Base-by-base conservation (phyloP, 2,888 invertebrate species). In the Lasioglossum lativentre region DNA sequence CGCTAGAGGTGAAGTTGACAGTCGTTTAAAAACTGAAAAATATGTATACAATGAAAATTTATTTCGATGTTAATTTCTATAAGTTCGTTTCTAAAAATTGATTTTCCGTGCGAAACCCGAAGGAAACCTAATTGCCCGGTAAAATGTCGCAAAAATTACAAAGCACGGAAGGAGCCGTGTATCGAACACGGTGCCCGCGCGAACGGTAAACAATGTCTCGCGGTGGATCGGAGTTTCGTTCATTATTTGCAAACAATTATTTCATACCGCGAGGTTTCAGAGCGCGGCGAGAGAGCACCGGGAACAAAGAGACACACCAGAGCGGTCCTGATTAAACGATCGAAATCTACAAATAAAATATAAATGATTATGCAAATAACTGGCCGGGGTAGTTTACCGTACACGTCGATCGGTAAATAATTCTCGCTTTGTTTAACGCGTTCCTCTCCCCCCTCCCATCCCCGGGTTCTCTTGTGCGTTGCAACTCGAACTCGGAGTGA, bases 311-410 rank as follows among this genome's bases (percentile, higher is more conserved):
- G 71, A 82, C 23, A 40, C 10, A 12, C 38, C n/a, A n/a, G 38
- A 30, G 78, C 34, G 75, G 75, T 72, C 42, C 66, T 68, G 75
- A 82, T 82, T 78, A 85, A 85, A 78, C 75, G 78, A 45, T 71
- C 45, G 42, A 82, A 72, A 47, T 66, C 34, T 56, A 63, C 45
- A 82, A 75, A 82, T 78, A 82, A 78, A 75, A 72, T 75, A 75
- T 66, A 75, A 75, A 82, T 75, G n/a, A 78, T 82, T 78, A 82
- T 82, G 85, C 78, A 82, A 82, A 82, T 82, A 82, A 75, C 63
- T 27, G 38, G 19, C 52, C 52, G 78, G 63, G 38, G 70, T 27
- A 72, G 75, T 82, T 83, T 85, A 72, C 78, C 71, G 78, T 40
- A 30, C 42, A 47, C 40, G 45, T 74, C 27, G 72, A 71, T 45